Percentiles rank a stretch among this genome's conserved stretches.
These are phyloP conservation scores for Enteromius unitaeniatus DNA, from an alignment of 2,797 vertebrate species.

Conservation along the genomic window DNA sequence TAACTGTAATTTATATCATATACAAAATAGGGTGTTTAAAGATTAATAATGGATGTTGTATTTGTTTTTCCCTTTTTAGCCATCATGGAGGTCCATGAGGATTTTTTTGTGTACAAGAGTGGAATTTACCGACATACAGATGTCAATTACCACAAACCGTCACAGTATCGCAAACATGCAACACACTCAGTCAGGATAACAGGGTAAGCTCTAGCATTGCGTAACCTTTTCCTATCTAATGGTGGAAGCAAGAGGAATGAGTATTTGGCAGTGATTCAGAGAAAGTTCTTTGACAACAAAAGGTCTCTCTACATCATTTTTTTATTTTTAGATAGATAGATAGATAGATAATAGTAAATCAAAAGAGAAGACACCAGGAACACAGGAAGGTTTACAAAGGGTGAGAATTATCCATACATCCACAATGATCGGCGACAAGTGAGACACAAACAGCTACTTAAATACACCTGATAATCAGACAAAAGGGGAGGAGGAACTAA, in stretches of 20 bases:
- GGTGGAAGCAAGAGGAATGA: slow-evolving; percentile 7
- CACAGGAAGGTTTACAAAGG: too few species aligned
- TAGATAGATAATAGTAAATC: too few species aligned
- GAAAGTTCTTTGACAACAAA: not conserved
- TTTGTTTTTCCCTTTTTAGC: slow-evolving; percentile 77
- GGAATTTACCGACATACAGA: slow-evolving; percentile 93
- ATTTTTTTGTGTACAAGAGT: slow-evolving; percentile 93
- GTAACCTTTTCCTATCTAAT: slow-evolving; percentile 33
- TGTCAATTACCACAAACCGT: slow-evolving; percentile 81
- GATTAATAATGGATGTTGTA: slow-evolving; percentile 31
- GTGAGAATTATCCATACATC: too few species aligned
- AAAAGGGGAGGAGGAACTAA: too few species aligned
- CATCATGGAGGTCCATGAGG: slow-evolving; percentile 96
- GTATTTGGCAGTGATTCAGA: not conserved
- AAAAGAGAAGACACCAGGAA: too few species aligned
- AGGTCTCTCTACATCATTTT: not conserved
- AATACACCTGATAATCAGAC: too few species aligned
- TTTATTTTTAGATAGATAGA: not conserved
- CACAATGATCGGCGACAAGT: too few species aligned
- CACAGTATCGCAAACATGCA: slow-evolving; percentile 85
- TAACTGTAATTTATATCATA: slow-evolving; percentile 17
- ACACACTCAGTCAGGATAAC: slow-evolving; percentile 95
- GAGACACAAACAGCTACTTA: too few species aligned
- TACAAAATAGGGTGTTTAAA: slow-evolving; percentile 19
- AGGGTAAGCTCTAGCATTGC: slow-evolving; percentile 79